phyloP scores from a whole-genome alignment of 2,797 vertebrate genomes.

The Parotocinclus haroldoi region DNA sequence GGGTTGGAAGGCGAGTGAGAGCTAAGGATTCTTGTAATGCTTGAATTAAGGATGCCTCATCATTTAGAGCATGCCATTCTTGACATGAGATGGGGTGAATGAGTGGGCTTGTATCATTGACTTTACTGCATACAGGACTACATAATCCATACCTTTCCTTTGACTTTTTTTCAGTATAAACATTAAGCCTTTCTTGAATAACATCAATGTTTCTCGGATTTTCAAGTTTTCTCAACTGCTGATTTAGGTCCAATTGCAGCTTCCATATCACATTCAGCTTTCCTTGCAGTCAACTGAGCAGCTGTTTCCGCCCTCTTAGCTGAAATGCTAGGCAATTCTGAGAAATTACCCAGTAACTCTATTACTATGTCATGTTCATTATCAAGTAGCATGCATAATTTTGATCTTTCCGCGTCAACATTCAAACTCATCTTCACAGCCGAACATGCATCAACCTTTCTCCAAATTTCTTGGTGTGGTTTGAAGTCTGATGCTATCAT shows the following conservation, averaged over 20 bases:
- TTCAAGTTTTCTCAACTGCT: slow-evolving; percentile 34
- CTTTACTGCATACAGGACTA: slow-evolving; percentile 6
- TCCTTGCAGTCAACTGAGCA: slow-evolving; percentile 27
- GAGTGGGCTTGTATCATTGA: neutral
- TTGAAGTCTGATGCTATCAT: slow-evolving; percentile 1
- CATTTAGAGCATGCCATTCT: slow-evolving; percentile 2
- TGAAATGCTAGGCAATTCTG: too few species aligned
- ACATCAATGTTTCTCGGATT: slow-evolving; percentile 27
- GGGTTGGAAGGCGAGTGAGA: too few species aligned
- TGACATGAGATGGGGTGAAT: neutral
- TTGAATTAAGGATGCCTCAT: slow-evolving; percentile 20
- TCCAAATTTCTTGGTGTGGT: slow-evolving; percentile 28
- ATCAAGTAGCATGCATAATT: too few species aligned
- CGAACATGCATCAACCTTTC: slow-evolving; percentile 26
- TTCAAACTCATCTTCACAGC: slow-evolving; percentile 23
- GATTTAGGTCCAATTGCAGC: too few species aligned
- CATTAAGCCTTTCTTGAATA: slow-evolving; percentile 33
- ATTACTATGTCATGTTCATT: too few species aligned
- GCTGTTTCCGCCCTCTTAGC: too few species aligned
- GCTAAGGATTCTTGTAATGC: slow-evolving; percentile 4
- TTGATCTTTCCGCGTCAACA: too few species aligned
- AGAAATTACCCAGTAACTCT: too few species aligned
- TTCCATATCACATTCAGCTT: slow-evolving; percentile 24
- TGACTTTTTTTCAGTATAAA: slow-evolving; percentile 36
- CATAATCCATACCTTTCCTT: slow-evolving; percentile 4